Evolutionary conservation across 2,113 vertebrate genomes (phyloP), one percentile per base, ranked within the genome.

Genomic region (Stictonetta naevosa): DNA sequence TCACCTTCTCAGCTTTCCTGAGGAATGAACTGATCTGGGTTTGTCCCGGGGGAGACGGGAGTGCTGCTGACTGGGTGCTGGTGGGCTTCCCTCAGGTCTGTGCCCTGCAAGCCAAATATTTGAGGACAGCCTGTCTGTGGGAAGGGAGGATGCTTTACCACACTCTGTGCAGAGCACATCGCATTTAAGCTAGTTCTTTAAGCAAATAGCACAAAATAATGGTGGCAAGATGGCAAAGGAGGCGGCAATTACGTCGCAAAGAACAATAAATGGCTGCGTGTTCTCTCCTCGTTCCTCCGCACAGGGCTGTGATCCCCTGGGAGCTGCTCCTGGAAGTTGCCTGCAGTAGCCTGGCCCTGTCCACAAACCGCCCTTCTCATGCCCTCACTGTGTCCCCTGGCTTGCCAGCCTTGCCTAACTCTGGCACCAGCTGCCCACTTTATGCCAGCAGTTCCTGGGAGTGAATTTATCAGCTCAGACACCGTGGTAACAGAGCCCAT

Each of bases 241-340:
- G 83, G 55, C 67, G 76, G 68, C 55, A 83, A n/a, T 92, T 92
- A 33, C 56, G 52, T 42, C 56, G 66, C n/a, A 76, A 52, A 59
- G 53, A 62, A 71, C 86, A 82, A 64, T 72, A 92, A 94, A 77
- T 6, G 1, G 8, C 40, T 88, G 52, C 21, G 55, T 58, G 31
- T 78, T 74, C 59, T 83, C 44, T 62, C 58, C 22, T 63, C 1
- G 1, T 53, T 95, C 22, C 73, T 76, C 42, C 46, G 63, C 69
- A 53, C 36, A 48, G 56, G 25, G 60, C 23, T 76, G 31, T 62
- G 38, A 63, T 74, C 19, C n/a, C 31, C 21, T 8, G 53, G 68
- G 67, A 92, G 64, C 73, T 69, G 81, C 77, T 93, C 44, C 75
- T 13, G 25, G 59, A 64, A 59, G 60, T 66, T 40, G 79, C 44